Evolutionary conservation across 2,797 vertebrate genomes (phyloP).

Genomic region (Hydrocynus forskahlii): DNA sequence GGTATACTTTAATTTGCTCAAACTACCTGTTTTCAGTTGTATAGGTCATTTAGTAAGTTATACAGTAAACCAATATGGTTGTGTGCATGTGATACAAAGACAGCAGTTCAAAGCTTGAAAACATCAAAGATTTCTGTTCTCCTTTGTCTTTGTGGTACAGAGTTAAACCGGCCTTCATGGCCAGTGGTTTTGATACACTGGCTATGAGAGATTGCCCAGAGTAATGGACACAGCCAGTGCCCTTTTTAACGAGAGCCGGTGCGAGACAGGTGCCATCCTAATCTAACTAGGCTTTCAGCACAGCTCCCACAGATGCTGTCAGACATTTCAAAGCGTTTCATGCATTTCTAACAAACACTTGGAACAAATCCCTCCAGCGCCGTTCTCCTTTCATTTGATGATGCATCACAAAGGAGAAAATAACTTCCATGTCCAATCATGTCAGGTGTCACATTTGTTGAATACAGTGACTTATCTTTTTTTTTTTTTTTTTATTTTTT

Average conservation of each 20-base stretch:
- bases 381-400: conserved; percentile 10
- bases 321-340: not conserved
- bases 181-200: not conserved
- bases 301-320: conserved; percentile 7
- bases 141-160: not conserved
- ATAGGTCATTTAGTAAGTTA: not conserved
- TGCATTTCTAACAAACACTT: not conserved
- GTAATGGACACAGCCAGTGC: no score
- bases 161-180: not conserved
- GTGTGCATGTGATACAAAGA: not conserved
- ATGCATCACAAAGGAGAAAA: conserved; percentile 28
- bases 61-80: no score
- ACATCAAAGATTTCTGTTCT: not conserved
- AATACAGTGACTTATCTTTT: not conserved
- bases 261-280: not conserved
- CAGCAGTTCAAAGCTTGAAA: not conserved
- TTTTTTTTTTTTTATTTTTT: not conserved
- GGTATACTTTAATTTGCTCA: no score
- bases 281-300: conserved; percentile 3
- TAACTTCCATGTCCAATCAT: conserved; percentile 43
- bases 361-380: conserved; percentile 11
- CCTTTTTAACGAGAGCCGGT: not conserved
- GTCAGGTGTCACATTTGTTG: conserved; percentile 49
- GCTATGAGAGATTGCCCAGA: not conserved
- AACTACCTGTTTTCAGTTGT: no score